phyloP scores from a whole-genome alignment of 2,113 vertebrate genomes.

The Catagonus wagneri region DNA sequence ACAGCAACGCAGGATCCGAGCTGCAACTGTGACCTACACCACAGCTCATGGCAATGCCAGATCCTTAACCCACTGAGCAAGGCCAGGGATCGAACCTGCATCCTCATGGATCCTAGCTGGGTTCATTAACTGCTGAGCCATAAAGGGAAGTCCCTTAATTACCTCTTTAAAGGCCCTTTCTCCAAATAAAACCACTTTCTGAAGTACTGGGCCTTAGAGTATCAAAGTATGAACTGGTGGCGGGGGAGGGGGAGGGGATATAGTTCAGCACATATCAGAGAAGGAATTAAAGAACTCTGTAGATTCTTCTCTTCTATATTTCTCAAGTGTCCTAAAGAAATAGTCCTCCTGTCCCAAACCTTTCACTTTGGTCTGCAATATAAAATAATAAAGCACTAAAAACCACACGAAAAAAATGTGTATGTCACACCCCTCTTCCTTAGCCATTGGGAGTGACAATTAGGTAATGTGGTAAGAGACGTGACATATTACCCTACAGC shows the following conservation, averaged over 20 bases:
- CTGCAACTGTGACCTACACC: too few relatives aligned
- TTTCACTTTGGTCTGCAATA: neutral
- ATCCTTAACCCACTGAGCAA: too few relatives aligned
- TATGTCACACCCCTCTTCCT: neutral
- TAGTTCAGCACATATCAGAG: neutral
- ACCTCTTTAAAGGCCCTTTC: neutral
- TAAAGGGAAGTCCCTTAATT: too few relatives aligned
- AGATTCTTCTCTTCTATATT: neutral
- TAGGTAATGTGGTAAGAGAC: constrained; percentile 58
- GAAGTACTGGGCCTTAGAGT: neutral
- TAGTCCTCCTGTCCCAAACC: neutral
- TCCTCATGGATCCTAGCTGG: too few relatives aligned
- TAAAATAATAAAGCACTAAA: constrained; percentile 27
- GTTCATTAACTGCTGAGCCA: too few relatives aligned
- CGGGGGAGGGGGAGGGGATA: neutral
- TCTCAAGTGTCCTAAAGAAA: constrained; percentile 10
- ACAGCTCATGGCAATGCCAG: too few relatives aligned
- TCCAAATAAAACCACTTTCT: neutral
- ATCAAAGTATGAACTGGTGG: neutral
- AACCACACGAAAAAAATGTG: neutral
- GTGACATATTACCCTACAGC: constrained; percentile 55
- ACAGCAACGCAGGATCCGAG: too few relatives aligned
- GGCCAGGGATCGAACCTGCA: too few relatives aligned
- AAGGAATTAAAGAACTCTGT: neutral
- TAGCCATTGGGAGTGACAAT: neutral